Percentiles rank a stretch among this genome's conserved stretches.
Conservation (phyloP, 2,888 invertebrate species). For the Oscheius myriophilus region DNA sequence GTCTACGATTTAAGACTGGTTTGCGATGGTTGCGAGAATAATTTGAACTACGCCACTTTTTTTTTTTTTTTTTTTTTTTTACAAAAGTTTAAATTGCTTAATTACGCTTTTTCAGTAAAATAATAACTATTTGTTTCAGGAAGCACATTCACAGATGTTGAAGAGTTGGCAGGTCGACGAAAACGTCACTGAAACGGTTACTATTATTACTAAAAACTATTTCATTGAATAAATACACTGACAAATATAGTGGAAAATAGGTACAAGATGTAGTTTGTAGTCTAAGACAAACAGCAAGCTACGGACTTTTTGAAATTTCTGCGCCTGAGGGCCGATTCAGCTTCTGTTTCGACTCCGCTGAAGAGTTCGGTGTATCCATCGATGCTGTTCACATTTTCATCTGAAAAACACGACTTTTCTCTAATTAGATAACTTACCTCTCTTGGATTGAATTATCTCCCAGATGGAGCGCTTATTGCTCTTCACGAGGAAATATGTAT, state of each 20-base stretch:
- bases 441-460: slow-evolving; percentile 61
- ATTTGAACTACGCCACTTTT: background rate
- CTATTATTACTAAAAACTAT: too few species aligned
- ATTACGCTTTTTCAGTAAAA: too few species aligned
- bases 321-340: slow-evolving; percentile 28
- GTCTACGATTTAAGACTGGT: background rate
- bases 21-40: too few species aligned
- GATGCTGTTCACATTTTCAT: slow-evolving; percentile 63
- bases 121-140: background rate
- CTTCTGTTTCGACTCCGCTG: slow-evolving; percentile 47
- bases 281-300: slow-evolving; percentile 41
- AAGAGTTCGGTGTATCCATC: slow-evolving; percentile 64
- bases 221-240: too few species aligned
- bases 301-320: slow-evolving; percentile 40
- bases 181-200: too few species aligned
- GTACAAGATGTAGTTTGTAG: too few species aligned
- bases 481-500: slow-evolving; percentile 61
- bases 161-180: too few species aligned
- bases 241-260: too few species aligned
- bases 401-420: slow-evolving; percentile 43
- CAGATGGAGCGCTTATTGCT: slow-evolving; percentile 65
- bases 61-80: slow-evolving; percentile 1
- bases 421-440: slow-evolving; percentile 42
- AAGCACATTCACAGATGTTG: too few species aligned
- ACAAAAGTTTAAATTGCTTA: too few species aligned